Conservation (phyloP, 2,113 vertebrate species). For the Uropsilus gracilis region DNA sequence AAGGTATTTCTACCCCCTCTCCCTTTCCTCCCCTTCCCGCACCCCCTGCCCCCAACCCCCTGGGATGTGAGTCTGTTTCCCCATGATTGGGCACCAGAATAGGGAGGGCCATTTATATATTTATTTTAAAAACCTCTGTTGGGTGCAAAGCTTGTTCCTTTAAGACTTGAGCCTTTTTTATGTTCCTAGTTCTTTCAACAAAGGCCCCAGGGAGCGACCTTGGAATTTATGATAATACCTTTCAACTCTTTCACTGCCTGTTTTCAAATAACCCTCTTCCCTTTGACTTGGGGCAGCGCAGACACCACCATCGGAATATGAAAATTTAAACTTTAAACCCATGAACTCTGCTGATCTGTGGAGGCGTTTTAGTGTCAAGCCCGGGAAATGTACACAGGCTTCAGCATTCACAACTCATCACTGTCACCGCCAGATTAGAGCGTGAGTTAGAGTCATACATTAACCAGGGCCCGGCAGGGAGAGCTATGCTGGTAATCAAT, state of each 20-base stretch:
- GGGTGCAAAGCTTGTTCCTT: neutral
- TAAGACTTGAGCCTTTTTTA: neutral
- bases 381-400: constrained; percentile 64
- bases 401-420: constrained; percentile 69
- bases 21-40: too few species aligned
- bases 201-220: neutral
- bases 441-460: constrained; percentile 49
- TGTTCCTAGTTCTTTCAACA: constrained; percentile 27
- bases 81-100: neutral
- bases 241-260: neutral
- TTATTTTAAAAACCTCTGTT: constrained; percentile 56
- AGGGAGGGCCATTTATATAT: neutral
- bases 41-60: neutral
- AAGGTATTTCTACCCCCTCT: too few species aligned
- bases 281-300: neutral
- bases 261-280: constrained; percentile 31
- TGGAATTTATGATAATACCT: constrained; percentile 20
- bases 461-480: constrained; percentile 44
- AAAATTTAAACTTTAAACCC: constrained; percentile 55
- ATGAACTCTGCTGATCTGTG: neutral
- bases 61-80: neutral
- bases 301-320: neutral
- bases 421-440: constrained; percentile 66
- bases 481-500: neutral
- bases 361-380: constrained; percentile 42